These are phyloP conservation scores for Camponotus floridanus DNA, from an alignment of 1,140 invertebrate species.

Conservation along the genomic window DNA sequence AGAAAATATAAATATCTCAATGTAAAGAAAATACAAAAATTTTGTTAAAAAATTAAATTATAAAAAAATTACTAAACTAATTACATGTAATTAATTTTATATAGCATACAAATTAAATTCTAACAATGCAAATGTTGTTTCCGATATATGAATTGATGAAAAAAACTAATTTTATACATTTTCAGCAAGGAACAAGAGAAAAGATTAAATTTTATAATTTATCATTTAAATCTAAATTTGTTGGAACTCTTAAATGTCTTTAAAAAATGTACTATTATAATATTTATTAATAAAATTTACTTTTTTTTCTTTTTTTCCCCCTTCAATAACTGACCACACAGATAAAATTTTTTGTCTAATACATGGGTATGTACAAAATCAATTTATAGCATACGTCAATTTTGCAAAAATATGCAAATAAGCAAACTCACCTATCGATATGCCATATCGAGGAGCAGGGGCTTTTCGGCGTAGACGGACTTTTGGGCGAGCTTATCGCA, in stretches of 20 bases:
- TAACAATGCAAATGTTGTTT: too few species aligned
- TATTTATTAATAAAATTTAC: constrained; percentile 16
- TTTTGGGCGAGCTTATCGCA: constrained; percentile 31
- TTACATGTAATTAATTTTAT: too few species aligned
- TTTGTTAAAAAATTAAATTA: not conserved
- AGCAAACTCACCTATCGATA: constrained; percentile 64
- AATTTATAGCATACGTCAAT: not conserved
- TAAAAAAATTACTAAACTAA: too few species aligned
- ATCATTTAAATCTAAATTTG: too few species aligned
- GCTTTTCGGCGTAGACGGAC: constrained; percentile 38
- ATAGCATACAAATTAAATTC: too few species aligned
- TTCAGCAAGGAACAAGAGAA: too few species aligned
- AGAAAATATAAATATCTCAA: constrained; percentile 22
- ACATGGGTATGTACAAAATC: not conserved
- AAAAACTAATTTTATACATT: too few species aligned
- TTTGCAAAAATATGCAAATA: not conserved
- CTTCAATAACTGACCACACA: not conserved
- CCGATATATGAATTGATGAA: too few species aligned
- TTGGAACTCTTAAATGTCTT: too few species aligned
- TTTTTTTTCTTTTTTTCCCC: too few species aligned
- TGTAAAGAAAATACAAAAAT: not conserved
- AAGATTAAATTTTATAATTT: too few species aligned
- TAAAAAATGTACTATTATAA: not conserved
- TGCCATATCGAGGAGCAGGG: constrained; percentile 36
- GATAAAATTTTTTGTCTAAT: constrained; percentile 1